Evolutionary conservation across 2,113 vertebrate species (phyloP).

Genomic region (Candoia aspera): DNA sequence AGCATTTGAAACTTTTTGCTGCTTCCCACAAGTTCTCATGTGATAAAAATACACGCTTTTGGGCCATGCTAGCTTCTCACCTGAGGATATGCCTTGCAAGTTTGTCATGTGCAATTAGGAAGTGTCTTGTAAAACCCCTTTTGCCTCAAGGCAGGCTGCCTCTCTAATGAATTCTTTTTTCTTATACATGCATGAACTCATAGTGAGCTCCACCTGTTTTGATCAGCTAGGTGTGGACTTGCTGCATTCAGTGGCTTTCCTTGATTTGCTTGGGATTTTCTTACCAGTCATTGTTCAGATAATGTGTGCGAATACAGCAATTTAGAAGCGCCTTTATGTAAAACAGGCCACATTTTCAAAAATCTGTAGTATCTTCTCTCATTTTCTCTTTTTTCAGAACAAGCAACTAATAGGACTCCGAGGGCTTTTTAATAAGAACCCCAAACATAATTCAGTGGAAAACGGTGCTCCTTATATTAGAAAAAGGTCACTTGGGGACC

Average conservation of each 20-base stretch:
- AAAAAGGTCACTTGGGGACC: conserved; percentile 89
- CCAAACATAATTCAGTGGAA: conserved; percentile 81
- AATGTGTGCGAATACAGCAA: background rate
- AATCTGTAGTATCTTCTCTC: conserved; percentile 8
- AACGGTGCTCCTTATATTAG: conserved; percentile 70
- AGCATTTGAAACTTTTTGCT: conserved; percentile 46
- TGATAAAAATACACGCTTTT: conserved; percentile 35
- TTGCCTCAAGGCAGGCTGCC: conserved; percentile 48
- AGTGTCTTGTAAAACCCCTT: conserved; percentile 38
- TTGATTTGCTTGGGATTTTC: conserved; percentile 23
- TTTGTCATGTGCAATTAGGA: conserved; percentile 52
- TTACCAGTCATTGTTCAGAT: conserved; percentile 40
- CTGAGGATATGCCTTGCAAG: conserved; percentile 36
- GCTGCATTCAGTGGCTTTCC: conserved; percentile 47
- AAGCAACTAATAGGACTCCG: conserved; percentile 91
- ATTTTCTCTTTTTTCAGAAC: conserved; percentile 71
- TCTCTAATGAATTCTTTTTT: conserved; percentile 44
- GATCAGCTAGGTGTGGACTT: conserved; percentile 42
- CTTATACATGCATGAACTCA: conserved; percentile 70
- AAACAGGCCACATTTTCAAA: background rate
- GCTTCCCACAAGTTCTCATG: conserved; percentile 59
- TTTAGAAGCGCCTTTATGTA: fast-evolving
- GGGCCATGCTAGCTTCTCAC: conserved; percentile 40
- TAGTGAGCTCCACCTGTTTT: conserved; percentile 48
- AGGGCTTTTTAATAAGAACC: conserved; percentile 88